These are phyloP conservation scores for Aulostomus chinensis DNA, from an alignment of 2,797 vertebrate genomes.

Conservation along the genomic window DNA sequence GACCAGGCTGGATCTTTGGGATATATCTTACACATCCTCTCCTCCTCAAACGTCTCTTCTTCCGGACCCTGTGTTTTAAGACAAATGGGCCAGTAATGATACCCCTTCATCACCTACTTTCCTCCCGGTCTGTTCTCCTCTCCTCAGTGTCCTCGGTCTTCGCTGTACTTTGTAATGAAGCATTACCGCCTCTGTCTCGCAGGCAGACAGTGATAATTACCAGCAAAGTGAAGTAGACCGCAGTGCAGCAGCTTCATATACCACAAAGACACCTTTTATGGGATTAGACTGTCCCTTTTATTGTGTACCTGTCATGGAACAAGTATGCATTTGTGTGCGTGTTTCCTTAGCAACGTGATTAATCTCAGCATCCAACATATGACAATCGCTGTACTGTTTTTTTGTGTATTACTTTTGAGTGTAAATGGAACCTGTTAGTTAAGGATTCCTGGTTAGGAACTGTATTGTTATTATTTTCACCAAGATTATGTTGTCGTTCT, in stretches of 20 bases:
- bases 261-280: conserved; percentile 78
- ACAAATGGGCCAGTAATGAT: conserved; percentile 51
- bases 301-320: conserved; percentile 46
- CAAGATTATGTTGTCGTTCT: too few relatives aligned
- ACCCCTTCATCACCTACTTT: conserved; percentile 35
- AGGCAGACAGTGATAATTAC: conserved; percentile 78
- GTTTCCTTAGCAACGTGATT: conserved; percentile 35
- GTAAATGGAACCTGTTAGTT: conserved; percentile 8
- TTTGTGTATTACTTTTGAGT: conserved; percentile 7
- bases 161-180: conserved; percentile 67
- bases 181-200: conserved; percentile 64
- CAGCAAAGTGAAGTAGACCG: conserved; percentile 58
- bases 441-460: too few relatives aligned
- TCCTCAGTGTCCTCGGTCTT: conserved; percentile 30
- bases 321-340: conserved; percentile 11
- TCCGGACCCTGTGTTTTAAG: conserved; percentile 23
- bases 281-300: conserved; percentile 68
- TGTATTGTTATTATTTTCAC: too few relatives aligned
- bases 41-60: conserved; percentile 22
- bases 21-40: conserved; percentile 26
- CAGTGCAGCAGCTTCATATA: conserved; percentile 63
- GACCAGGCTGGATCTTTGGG: conserved; percentile 44
- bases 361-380: too few relatives aligned
- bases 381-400: too few relatives aligned
- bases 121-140: conserved; percentile 36